Conservation (phyloP, 2,797 vertebrate species). For the Sebastiscus albofasciatus region DNA sequence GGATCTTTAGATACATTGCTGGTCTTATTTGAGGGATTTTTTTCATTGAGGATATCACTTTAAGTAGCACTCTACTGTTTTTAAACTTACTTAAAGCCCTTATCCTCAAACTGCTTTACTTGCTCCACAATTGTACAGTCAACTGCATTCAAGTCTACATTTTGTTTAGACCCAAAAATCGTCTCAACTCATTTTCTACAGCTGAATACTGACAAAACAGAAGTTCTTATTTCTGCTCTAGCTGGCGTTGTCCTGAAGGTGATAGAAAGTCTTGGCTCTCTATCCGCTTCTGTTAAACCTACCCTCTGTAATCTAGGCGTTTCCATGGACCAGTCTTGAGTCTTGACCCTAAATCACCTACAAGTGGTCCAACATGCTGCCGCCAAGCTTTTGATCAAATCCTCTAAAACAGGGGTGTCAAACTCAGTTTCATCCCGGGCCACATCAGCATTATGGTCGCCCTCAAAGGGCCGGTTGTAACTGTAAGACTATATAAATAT, state of each 20-base stretch:
- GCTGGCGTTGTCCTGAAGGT: neutral
- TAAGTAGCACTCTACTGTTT: too few species aligned
- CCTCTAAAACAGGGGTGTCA: too few species aligned
- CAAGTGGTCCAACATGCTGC: too few species aligned
- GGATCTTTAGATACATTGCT: neutral
- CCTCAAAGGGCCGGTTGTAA: too few species aligned
- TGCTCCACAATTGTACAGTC: too few species aligned
- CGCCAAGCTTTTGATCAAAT: too few species aligned
- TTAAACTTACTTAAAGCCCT: too few species aligned
- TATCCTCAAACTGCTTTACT: too few species aligned
- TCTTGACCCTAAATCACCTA: neutral
- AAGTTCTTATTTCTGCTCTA: neutral
- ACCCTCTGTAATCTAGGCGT: neutral
- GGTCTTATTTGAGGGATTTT: neutral
- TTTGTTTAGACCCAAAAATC: neutral
- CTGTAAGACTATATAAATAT: too few species aligned
- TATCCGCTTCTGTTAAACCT: neutral
- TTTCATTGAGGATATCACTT: neutral
- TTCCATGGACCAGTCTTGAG: neutral
- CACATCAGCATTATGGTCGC: too few species aligned
- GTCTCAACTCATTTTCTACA: neutral
- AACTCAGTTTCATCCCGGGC: too few species aligned
- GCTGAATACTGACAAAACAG: neutral
- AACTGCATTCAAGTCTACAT: too few species aligned
- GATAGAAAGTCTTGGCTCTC: neutral